These are phyloP conservation scores for Vanessa cardui DNA, from an alignment of 2,888 invertebrate genomes.

Conservation along the genomic window DNA sequence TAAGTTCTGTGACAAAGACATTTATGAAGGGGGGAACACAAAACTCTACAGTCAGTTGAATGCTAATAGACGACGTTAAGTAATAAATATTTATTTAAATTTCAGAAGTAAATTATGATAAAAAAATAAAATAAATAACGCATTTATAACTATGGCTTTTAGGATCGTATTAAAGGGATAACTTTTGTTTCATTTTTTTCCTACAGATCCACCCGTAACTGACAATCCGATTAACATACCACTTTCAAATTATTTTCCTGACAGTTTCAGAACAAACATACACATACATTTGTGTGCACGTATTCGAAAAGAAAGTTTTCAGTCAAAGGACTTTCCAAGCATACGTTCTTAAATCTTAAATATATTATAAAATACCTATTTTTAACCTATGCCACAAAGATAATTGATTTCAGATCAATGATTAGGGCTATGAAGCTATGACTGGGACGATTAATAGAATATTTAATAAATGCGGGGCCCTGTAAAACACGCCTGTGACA, in stretches of 20 bases:
- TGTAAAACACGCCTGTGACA: constrained; percentile 14
- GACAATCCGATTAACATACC: too few relatives aligned
- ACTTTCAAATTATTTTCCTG: too few relatives aligned
- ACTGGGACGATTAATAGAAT: not conserved
- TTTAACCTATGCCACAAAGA: too few relatives aligned
- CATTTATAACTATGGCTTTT: not conserved
- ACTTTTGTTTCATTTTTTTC: not conserved
- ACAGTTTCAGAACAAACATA: too few relatives aligned
- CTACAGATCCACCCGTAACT: not conserved
- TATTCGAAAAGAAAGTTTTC: too few relatives aligned
- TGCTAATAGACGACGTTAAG: constrained; percentile 6
- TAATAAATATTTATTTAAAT: not conserved
- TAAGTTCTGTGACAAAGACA: not conserved
- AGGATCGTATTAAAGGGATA: not conserved
- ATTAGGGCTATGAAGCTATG: too few relatives aligned
- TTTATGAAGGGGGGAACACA: not conserved
- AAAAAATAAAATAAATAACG: not conserved
- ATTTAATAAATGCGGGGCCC: not conserved
- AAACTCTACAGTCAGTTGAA: constrained; percentile 4
- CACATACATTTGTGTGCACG: too few relatives aligned
- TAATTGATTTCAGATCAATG: too few relatives aligned
- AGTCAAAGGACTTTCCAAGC: too few relatives aligned
- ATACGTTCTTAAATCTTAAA: too few relatives aligned
- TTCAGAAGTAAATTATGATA: not conserved
- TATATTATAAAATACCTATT: too few relatives aligned